Conservation (phyloP, 2,888 invertebrate species). For the Cheilosia grossa region DNA sequence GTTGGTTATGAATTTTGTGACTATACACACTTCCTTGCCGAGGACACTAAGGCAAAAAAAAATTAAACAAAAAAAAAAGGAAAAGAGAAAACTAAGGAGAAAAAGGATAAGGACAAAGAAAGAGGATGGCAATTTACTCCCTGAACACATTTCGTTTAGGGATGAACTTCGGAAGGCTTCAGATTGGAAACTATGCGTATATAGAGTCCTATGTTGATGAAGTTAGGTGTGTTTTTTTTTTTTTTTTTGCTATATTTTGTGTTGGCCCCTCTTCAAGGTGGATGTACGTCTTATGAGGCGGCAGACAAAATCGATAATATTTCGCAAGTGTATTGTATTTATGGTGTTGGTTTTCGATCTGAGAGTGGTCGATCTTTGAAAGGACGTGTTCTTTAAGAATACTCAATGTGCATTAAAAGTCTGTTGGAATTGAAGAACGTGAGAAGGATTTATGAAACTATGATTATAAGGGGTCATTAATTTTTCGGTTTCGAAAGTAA, state of each 20-base stretch:
- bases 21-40: conserved; percentile 45
- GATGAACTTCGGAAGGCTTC: conserved; percentile 46
- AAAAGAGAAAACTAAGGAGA: neutral
- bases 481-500: too few relatives aligned
- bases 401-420: too few relatives aligned
- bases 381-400: neutral
- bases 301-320: conserved; percentile 66
- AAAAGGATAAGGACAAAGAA: conserved; percentile 45
- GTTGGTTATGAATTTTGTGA: conserved; percentile 67
- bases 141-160: conserved; percentile 43
- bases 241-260: neutral
- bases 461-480: too few relatives aligned
- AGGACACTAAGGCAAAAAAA: conserved; percentile 42
- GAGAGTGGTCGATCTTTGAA: neutral
- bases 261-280: conserved; percentile 7
- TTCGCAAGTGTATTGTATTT: conserved; percentile 40
- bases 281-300: conserved; percentile 34
- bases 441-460: too few relatives aligned
- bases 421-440: too few relatives aligned
- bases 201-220: neutral
- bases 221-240: neutral
- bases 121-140: conserved; percentile 51
- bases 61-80: conserved; percentile 16
- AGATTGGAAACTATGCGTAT: conserved; percentile 46
- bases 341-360: conserved; percentile 17